Evolutionary conservation across 2,113 vertebrate species (phyloP), one percentile per base, ranked within the genome.

Genomic region (Tachycineta bicolor): DNA sequence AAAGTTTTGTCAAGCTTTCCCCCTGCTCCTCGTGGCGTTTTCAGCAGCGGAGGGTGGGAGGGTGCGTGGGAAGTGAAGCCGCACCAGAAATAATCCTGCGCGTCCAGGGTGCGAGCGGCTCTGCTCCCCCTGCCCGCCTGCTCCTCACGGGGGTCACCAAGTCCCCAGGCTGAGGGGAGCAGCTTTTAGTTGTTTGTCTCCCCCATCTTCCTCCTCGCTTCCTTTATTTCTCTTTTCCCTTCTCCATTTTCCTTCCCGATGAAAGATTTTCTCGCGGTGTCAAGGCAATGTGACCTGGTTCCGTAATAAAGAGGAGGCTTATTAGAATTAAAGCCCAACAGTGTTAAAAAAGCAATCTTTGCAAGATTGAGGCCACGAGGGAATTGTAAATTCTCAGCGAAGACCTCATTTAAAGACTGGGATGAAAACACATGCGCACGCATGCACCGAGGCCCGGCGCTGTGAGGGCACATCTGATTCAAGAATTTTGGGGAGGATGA

Each of bases 311-410:
- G 97, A 98, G 91, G 95, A 94, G 83, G 96, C 97, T 97, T 97
- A 96, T 97, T 97, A 97, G 97, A 97, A 97, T 96, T 95, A 97
- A 97, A 97, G 97, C 97, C 97, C 96, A 93, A 89, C 98, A 93
- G 94, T 81, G 93, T 95, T 97, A 95, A 96, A 97, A 97, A 97
- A 97, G 97, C 97, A 96, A 96, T 97, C 97, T 97, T 91, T 93
- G 97, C 97, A 95, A 97, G 97, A 98, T 95, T 93, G 96, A 97
- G 96, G 97, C 97, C 97, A 86, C 11, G 14, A 73, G 97, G 97
- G 97, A 98, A 97, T 97, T 95, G 97, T 96, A 96, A 96, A 97
- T 97, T 97, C 97, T 98, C 87, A 75, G 97, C 97, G 89, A 97
- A 98, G 97, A 93, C 97, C 97, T 98, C 97, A 77, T 97, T 97